phyloP scores from a whole-genome alignment of 2,888 invertebrate species.

The Romanomermis culicivorax region DNA sequence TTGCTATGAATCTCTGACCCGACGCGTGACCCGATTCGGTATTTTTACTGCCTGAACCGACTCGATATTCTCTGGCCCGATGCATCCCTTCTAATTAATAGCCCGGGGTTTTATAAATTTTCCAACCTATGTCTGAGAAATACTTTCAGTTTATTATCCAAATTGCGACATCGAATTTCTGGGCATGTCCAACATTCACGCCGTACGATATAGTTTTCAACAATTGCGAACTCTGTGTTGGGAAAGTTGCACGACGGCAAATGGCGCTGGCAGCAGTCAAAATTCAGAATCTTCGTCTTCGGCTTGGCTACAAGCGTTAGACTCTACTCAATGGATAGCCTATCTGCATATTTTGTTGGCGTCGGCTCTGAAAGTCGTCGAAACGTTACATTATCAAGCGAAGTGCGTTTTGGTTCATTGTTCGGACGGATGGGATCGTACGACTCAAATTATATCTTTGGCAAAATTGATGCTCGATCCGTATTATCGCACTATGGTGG shows the following conservation, averaged over 20 bases:
- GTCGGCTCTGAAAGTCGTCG: conserved; percentile 55
- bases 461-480: conserved; percentile 80
- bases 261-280: no score
- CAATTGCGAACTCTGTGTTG: conserved; percentile 45
- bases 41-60: no score
- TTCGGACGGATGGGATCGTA: conserved; percentile 96
- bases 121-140: no score
- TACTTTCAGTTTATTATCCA: conserved; percentile 63
- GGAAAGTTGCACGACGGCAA: background rate
- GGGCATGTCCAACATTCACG: conserved; percentile 90
- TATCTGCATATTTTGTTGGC: conserved; percentile 63
- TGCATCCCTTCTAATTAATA: no score
- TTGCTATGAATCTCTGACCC: no score
- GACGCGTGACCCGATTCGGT: no score
- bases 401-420: conserved; percentile 87
- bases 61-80: no score
- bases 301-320: conserved; percentile 46
- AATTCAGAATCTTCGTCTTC: no score
- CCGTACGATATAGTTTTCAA: conserved; percentile 74
- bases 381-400: conserved; percentile 46
- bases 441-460: conserved; percentile 81
- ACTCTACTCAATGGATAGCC: conserved; percentile 72
- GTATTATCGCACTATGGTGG: conserved; percentile 73
- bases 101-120: no score
- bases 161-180: conserved; percentile 87